Conservation (phyloP, 1,140 invertebrate genomes). For the Sarcophaga bullata region DNA sequence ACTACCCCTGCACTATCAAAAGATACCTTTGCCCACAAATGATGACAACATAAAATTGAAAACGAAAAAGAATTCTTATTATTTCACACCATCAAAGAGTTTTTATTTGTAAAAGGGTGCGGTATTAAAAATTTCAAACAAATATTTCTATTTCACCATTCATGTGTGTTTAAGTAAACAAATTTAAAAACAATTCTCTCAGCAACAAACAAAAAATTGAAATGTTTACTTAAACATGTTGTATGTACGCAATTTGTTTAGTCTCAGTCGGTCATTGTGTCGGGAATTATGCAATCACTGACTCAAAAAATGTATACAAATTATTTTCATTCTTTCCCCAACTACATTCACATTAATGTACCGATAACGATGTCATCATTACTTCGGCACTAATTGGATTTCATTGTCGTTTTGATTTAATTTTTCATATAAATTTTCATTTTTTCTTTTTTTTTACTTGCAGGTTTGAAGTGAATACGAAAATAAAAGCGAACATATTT, state of each 20-base stretch:
- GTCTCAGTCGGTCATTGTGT: neutral
- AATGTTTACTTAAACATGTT: neutral
- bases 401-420: conserved; percentile 29
- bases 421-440: conserved; percentile 10
- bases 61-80: neutral
- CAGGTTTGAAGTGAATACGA: conserved; percentile 25
- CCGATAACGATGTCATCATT: neutral
- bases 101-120: neutral
- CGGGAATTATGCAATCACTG: conserved; percentile 38
- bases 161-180: neutral
- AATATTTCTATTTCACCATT: neutral
- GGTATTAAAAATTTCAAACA: neutral
- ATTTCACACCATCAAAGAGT: neutral
- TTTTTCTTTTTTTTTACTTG: conserved; percentile 11
- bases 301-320: conserved; percentile 8
- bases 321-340: neutral
- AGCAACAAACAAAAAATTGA: neutral
- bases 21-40: neutral
- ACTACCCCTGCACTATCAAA: neutral
- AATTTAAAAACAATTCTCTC: neutral
- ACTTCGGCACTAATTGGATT: conserved; percentile 23
- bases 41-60: conserved; percentile 12
- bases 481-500: neutral
- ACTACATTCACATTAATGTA: neutral
- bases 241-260: neutral